Base-by-base conservation (phyloP, 2,797 vertebrate species). In the Siniperca scherzeri region DNA sequence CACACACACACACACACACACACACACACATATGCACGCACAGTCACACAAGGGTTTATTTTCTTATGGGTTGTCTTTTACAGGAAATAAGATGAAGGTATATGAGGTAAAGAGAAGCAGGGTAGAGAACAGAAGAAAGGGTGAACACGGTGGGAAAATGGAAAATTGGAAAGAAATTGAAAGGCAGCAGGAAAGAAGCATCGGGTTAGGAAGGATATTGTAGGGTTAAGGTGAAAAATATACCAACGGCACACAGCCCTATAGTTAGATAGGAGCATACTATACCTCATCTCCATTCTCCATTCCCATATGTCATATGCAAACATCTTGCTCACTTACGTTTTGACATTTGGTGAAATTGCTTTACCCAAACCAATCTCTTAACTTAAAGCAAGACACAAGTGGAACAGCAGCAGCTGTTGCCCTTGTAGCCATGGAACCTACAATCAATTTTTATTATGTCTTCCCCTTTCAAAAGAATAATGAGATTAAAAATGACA, bases 281-380 rank as follows among this genome's bases (percentile, higher is more conserved):
- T 38, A 4, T 40, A 74, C 40, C 57, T 74, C 64, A 56, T 82
- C 56, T 44, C 13, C 4, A 7, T 53, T 66, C 69, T 70, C 33
- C 19, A 14, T 74, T 74, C 8, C 68, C 77, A 55, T 84, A 59
- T 75, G 74, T 84, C 87, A 53, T 62, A 75, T 80, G 77, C 72
- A 88, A 85, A 89, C 83, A 83, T 69, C n/a, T 83, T 77, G 71
- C 84, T 80, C 55, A 17, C 60, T 71, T 81, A 56, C 22, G 0
- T 70, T 76, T 76, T 92, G 90, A 90, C 91, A 88, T 91, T 91
- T 87, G 86, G 52, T 67, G 72, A 85, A 90, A 93, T 83, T 91
- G 84, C 75, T 88, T 91, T 87, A 81, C 64, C 82, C 57, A 64
- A 87, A 78, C 69, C 89, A 77, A 90, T 93, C 83, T 89, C 78